A percentile compares a stretch with the other conserved stretches of the same genome.
phyloP scores from a whole-genome alignment of 1,140 invertebrate species.

The Drosophila sucinea region DNA sequence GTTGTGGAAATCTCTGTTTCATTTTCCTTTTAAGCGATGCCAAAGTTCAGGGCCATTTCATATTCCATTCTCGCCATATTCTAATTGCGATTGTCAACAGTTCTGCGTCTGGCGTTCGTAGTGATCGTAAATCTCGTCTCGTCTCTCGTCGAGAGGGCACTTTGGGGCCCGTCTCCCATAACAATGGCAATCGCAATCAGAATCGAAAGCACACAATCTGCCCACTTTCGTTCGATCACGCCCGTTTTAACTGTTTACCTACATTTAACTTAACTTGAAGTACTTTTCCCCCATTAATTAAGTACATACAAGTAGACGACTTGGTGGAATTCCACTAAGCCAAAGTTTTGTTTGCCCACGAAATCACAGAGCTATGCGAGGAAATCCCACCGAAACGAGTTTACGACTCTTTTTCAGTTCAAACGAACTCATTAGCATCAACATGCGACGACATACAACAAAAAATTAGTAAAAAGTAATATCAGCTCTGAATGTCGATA shows the following conservation, averaged over 20 bases:
- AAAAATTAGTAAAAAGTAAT: no score
- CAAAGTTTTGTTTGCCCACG: constrained; percentile 39
- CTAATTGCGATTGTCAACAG: constrained; percentile 58
- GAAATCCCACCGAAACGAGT: constrained; percentile 55
- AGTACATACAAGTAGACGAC: constrained; percentile 45
- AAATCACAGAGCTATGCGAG: constrained; percentile 31
- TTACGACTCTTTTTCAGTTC: constrained; percentile 41
- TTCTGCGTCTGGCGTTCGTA: constrained; percentile 19
- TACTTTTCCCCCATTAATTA: constrained; percentile 75
- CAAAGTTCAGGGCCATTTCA: constrained; percentile 52
- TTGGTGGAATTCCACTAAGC: constrained; percentile 37
- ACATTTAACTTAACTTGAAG: constrained; percentile 36
- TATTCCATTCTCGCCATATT: constrained; percentile 31
- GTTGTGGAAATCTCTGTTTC: constrained; percentile 21
- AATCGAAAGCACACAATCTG: constrained; percentile 14
- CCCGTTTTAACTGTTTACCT: constrained; percentile 48
- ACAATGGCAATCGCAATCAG: background rate
- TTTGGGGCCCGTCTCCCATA: constrained; percentile 1
- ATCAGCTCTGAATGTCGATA: background rate
- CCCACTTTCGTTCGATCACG: constrained; percentile 34
- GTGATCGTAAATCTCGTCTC: constrained; percentile 36
- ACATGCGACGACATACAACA: constrained; percentile 27
- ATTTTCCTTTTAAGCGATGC: constrained; percentile 7
- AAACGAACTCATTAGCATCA: constrained; percentile 63
- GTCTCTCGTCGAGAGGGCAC: constrained; percentile 20